Conservation (phyloP, 53 echinoderm and acorn worm genomes). For the Hippasteria phrygiana region DNA sequence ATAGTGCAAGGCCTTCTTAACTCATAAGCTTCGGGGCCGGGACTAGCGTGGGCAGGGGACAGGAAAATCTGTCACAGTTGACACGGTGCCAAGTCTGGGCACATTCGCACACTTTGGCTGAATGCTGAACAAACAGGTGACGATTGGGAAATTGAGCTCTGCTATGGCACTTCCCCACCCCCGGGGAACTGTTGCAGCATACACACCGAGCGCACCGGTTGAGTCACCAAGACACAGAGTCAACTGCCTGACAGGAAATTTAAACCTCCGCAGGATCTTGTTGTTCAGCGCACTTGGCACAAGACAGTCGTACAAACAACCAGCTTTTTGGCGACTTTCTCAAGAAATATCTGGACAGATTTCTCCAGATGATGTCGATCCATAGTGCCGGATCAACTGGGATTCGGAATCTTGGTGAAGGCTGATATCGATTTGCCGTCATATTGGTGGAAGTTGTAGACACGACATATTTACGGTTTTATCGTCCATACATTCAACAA, state of each 20-base stretch:
- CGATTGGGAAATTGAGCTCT: not conserved
- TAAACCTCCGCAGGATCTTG: too few relatives aligned
- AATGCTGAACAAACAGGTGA: not conserved
- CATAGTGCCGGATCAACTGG: too few relatives aligned
- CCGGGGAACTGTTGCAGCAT: not conserved
- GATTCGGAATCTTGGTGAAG: too few relatives aligned
- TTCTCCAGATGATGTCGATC: too few relatives aligned
- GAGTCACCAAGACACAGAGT: not conserved
- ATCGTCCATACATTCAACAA: too few relatives aligned
- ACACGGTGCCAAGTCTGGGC: not conserved
- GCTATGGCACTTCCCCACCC: not conserved
- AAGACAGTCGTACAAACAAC: too few relatives aligned
- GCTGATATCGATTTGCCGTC: too few relatives aligned
- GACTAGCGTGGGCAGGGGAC: not conserved
- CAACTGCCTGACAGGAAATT: not conserved
- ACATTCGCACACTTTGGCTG: not conserved
- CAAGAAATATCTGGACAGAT: too few relatives aligned
- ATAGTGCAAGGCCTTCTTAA: not conserved
- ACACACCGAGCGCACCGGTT: not conserved
- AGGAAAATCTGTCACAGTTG: not conserved
- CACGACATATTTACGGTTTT: too few relatives aligned
- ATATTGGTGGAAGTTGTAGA: too few relatives aligned
- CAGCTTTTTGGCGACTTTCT: too few relatives aligned
- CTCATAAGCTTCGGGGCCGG: not conserved
- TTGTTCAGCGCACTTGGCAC: too few relatives aligned